A percentile compares a stretch with the other conserved stretches of the same genome.
Conservation (phyloP, 2,888 invertebrate genomes). For the Stegophylla sp. region DNA sequence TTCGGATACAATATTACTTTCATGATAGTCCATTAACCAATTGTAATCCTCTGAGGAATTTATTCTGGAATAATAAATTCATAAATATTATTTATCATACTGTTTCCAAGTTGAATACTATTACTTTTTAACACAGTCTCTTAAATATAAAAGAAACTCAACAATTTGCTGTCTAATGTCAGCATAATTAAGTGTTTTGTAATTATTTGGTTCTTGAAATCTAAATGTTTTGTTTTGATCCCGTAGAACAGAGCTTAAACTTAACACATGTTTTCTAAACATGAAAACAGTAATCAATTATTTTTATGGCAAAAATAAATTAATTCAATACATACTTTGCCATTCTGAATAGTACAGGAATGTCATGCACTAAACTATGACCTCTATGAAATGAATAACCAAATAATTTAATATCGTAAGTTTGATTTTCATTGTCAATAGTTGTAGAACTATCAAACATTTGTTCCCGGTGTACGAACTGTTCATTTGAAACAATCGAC, state of each 20-base stretch:
- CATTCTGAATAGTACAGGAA: slow-evolving; percentile 61
- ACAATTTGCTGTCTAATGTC: slow-evolving; percentile 58
- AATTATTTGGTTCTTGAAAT: slow-evolving; percentile 47
- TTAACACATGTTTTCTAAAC: slow-evolving; percentile 45
- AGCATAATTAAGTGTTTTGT: slow-evolving; percentile 44
- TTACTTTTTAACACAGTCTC: slow-evolving; percentile 61
- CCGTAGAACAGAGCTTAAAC: slow-evolving; percentile 38
- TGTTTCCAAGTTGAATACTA: slow-evolving; percentile 4
- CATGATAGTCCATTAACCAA: slow-evolving; percentile 60
- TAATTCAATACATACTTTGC: slow-evolving; percentile 59
- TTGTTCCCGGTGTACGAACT: slow-evolving; percentile 27
- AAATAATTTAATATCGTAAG: slow-evolving; percentile 58
- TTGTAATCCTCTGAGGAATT: slow-evolving; percentile 52
- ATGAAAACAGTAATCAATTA: background rate
- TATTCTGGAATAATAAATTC: slow-evolving; percentile 57
- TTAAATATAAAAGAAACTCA: slow-evolving; percentile 60
- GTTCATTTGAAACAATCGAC: slow-evolving; percentile 23
- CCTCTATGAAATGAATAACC: slow-evolving; percentile 61
- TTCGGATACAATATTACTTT: slow-evolving; percentile 54
- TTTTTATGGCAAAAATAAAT: background rate
- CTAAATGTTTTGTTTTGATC: slow-evolving; percentile 57
- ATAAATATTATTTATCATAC: background rate
- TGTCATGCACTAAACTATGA: slow-evolving; percentile 60
- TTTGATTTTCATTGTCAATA: slow-evolving; percentile 17
- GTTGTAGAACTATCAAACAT: background rate